Conservation (phyloP, 1,140 invertebrate species). For the Eupeodes corollae region DNA sequence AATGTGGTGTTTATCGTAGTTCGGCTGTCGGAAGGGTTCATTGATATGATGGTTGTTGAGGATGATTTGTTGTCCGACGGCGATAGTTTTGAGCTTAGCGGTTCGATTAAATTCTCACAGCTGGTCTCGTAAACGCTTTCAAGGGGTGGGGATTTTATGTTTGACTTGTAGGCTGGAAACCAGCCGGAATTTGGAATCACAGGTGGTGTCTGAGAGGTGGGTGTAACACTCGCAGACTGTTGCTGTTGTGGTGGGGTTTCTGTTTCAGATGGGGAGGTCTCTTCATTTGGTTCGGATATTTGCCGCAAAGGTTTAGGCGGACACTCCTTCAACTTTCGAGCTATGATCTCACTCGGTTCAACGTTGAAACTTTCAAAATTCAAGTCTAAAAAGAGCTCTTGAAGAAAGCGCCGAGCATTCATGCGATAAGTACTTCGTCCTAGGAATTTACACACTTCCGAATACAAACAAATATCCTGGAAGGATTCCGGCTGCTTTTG, state of each 20-base stretch:
- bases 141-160: constrained; percentile 26
- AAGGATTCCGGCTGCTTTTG: constrained; percentile 74
- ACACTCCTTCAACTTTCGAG: constrained; percentile 11
- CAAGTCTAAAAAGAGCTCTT: constrained; percentile 87
- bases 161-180: constrained; percentile 13
- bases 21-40: background rate
- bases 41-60: background rate
- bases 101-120: constrained; percentile 23
- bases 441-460: constrained; percentile 74
- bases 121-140: constrained; percentile 36
- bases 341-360: constrained; percentile 38
- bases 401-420: constrained; percentile 73
- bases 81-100: too few relatives aligned
- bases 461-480: constrained; percentile 85
- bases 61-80: too few relatives aligned
- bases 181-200: background rate
- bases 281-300: background rate
- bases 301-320: background rate
- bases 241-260: background rate
- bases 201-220: background rate
- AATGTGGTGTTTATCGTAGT: too few relatives aligned
- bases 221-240: background rate
- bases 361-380: constrained; percentile 51
- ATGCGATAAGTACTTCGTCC: constrained; percentile 71
- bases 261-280: too few relatives aligned